Conservation (phyloP, 1,140 invertebrate species). For the Leguminivora glycinivorella region DNA sequence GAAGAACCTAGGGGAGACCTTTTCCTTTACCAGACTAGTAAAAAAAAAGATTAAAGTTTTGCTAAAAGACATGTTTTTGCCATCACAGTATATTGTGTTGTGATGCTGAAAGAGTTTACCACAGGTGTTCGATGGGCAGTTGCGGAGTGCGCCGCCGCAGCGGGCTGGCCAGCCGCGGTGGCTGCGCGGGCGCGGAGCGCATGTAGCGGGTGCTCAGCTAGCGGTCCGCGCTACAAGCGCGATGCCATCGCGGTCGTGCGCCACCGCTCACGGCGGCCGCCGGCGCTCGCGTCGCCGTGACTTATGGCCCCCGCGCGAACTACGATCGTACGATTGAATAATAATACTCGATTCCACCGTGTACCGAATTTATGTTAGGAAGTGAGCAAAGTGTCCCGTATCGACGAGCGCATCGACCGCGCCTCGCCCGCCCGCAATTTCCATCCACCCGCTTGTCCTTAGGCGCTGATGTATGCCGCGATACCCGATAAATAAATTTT, state of each 20-base stretch:
- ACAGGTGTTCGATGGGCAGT: neutral
- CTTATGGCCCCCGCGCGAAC: constrained; percentile 73
- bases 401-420: constrained; percentile 59
- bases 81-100: no score
- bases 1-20: no score
- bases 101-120: no score
- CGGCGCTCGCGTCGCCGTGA: constrained; percentile 73
- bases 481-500: constrained; percentile 71
- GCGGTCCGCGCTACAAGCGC: constrained; percentile 47
- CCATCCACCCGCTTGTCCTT: constrained; percentile 51
- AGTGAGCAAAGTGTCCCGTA: constrained; percentile 70
- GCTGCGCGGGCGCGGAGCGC: constrained; percentile 26
- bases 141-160: neutral
- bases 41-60: no score
- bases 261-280: constrained; percentile 70
- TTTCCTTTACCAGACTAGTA: no score
- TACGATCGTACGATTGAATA: constrained; percentile 76
- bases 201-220: constrained; percentile 31
- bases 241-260: constrained; percentile 74
- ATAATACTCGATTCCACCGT: constrained; percentile 74
- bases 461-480: constrained; percentile 52
- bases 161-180: constrained; percentile 17
- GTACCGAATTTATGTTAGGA: constrained; percentile 77
- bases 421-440: constrained; percentile 56
- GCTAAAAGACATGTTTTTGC: no score